Percentiles rank a stretch among this genome's conserved stretches.
These are phyloP conservation scores for Macquaria australasica DNA, from an alignment of 2,113 vertebrate species.

Conservation along the genomic window DNA sequence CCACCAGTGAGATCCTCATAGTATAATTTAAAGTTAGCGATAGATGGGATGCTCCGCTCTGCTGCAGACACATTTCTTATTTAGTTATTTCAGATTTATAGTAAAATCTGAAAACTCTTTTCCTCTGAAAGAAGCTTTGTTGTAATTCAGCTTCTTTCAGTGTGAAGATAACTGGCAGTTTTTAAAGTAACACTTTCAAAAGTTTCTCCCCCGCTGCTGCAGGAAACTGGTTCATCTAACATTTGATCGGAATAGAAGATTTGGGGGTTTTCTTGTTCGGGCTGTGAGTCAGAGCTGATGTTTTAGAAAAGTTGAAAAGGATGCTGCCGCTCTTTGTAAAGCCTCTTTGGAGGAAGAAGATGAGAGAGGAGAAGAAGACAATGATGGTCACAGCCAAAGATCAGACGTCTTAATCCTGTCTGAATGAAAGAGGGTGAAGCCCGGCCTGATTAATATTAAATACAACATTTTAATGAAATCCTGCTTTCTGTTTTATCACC, in stretches of 20 bases:
- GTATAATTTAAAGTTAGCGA: not conserved
- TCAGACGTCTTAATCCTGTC: slow-evolving; percentile 10
- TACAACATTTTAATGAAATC: slow-evolving; percentile 29
- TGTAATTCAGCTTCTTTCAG: not conserved
- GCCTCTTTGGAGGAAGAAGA: slow-evolving; percentile 24
- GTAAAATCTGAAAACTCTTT: slow-evolving; percentile 6
- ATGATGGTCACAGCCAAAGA: slow-evolving; percentile 6
- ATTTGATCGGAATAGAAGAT: slow-evolving; percentile 6
- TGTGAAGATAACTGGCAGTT: not conserved
- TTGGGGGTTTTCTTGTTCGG: not conserved
- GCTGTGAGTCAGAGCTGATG: slow-evolving; percentile 14
- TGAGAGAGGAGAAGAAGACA: slow-evolving; percentile 1
- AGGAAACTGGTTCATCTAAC: slow-evolving; percentile 33
- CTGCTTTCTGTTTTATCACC: slow-evolving; percentile 40
- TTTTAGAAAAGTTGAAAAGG: slow-evolving; percentile 20
- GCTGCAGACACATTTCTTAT: not conserved
- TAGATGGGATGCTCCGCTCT: not conserved
- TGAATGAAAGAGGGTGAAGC: not conserved
- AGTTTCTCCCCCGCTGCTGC: not conserved
- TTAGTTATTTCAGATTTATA: not conserved
- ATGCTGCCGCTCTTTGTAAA: not conserved
- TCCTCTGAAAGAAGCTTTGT: slow-evolving; percentile 4
- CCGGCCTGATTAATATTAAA: slow-evolving; percentile 45
- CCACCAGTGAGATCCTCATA: not conserved
- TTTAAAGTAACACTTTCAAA: not conserved